These are phyloP conservation scores for Notechis scutatus DNA, from an alignment of 2,113 vertebrate species.

Conservation along the genomic window DNA sequence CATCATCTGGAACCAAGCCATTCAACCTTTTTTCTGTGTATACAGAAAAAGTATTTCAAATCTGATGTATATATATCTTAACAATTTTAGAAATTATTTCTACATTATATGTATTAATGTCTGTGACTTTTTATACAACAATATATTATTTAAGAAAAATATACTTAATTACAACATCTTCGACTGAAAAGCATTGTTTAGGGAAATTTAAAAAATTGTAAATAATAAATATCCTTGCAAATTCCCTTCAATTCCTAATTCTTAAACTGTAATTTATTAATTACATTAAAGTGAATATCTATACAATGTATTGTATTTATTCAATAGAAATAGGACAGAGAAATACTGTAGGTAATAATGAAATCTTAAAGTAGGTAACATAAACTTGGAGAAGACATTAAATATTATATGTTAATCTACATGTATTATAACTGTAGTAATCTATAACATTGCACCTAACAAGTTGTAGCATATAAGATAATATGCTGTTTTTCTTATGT, in stretches of 20 bases:
- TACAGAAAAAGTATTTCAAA: slow-evolving; percentile 24
- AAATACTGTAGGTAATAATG: neutral
- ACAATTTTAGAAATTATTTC: slow-evolving; percentile 12
- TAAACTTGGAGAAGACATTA: neutral
- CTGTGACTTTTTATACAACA: neutral
- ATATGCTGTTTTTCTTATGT: neutral
- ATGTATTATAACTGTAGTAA: neutral
- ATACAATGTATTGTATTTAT: neutral
- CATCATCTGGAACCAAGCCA: slow-evolving; percentile 26
- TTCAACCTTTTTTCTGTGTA: slow-evolving; percentile 31
- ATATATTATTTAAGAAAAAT: neutral
- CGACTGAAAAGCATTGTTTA: neutral
- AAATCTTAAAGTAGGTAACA: neutral
- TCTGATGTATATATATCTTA: neutral
- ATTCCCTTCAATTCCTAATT: neutral
- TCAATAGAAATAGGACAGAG: neutral
- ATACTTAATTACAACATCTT: neutral
- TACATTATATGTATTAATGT: neutral
- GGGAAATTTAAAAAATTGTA: neutral
- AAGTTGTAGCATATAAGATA: neutral
- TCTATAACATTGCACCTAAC: neutral
- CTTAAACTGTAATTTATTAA: neutral
- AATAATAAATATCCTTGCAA: neutral
- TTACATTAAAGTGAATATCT: neutral
- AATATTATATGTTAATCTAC: neutral